Evolutionary conservation across 2,888 invertebrate species (phyloP), one percentile per base, ranked within the genome.

Genomic region (Sesamia inferens): DNA sequence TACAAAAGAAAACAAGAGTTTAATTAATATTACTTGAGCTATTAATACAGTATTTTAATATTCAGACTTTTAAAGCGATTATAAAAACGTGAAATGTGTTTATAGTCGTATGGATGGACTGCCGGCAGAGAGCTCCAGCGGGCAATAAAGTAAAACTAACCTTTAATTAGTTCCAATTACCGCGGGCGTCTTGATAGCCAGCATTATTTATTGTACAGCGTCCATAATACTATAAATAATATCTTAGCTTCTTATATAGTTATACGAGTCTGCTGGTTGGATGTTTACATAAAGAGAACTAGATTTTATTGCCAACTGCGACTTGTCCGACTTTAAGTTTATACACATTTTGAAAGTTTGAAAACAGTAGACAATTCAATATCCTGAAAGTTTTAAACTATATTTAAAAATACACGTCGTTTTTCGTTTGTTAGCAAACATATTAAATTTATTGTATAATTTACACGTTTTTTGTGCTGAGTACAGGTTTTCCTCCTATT

Each of bases 121-220:
- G 59, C 44, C 68, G 54, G 73, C 73, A 64, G 39, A 79, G 44
- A 66, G 71, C 68, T 82, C 79, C 66, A 79, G 67, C 72, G 70
- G 86, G 89, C 87, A 90, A 89, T 89, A 84, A 86, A 87, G 80
- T 68, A 81, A 83, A 87, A 90, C 90, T 89, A 91, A 90, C 88
- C 76, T 78, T 74, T 76, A 73, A 90, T 90, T 91, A 91, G 90
- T 89, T 88, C 82, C 76, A 85, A 87, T 90, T 90, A 89, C 88
- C 89, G 78, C 76, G 67, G 68, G 58, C 75, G 73, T 81, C 77
- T 71, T 76, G 76, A 71, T 72, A 54, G 58, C 82, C 66, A 59
- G 62, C 63, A 61, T 78, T 74, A 78, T 76, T 74, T 76, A 81
- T 75, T 72, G 57, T 71, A 66, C 67, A 71, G 70, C 65, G 72